These are phyloP conservation scores for Pantelozetes paolii DNA, from an alignment of 2,888 invertebrate species.

Conservation along the genomic window DNA sequence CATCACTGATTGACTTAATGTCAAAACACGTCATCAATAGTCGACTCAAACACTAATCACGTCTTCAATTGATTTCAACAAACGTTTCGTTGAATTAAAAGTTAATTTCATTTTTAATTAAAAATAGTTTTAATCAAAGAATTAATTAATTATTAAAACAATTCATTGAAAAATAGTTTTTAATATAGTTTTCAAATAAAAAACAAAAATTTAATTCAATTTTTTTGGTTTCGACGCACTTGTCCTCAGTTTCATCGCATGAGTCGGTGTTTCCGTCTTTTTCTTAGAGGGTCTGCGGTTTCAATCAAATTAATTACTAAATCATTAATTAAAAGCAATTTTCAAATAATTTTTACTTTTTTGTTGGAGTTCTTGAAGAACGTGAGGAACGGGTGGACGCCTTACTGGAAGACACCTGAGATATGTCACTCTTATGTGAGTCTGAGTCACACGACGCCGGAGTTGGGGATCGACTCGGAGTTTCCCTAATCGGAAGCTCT, in stretches of 20 bases:
- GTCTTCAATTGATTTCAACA: not conserved
- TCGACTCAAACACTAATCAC: not conserved
- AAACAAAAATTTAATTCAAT: too few relatives aligned
- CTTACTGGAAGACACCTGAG: constrained; percentile 12
- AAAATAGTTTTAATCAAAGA: not conserved
- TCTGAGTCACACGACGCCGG: not conserved
- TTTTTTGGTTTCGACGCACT: constrained; percentile 19
- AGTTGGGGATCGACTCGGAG: constrained; percentile 13
- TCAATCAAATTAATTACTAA: not conserved
- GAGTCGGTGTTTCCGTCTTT: constrained; percentile 35
- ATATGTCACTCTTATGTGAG: constrained; percentile 12
- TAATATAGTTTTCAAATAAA: too few relatives aligned
- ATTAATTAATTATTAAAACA: too few relatives aligned
- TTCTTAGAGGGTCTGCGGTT: not conserved
- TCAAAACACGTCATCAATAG: too few relatives aligned
- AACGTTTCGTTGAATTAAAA: not conserved
- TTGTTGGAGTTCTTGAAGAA: constrained; percentile 22
- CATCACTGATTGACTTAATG: too few relatives aligned
- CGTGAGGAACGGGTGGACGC: constrained; percentile 6
- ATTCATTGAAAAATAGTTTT: too few relatives aligned
- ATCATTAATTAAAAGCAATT: not conserved
- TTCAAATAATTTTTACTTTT: not conserved
- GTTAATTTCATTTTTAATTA: not conserved
- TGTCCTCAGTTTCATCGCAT: constrained; percentile 37
- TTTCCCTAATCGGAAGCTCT: not conserved